A percentile compares a stretch with the other conserved stretches of the same genome.
These are phyloP conservation scores for Chamaedrilus cognettii DNA, from an alignment of 2,888 invertebrate species.

Conservation along the genomic window DNA sequence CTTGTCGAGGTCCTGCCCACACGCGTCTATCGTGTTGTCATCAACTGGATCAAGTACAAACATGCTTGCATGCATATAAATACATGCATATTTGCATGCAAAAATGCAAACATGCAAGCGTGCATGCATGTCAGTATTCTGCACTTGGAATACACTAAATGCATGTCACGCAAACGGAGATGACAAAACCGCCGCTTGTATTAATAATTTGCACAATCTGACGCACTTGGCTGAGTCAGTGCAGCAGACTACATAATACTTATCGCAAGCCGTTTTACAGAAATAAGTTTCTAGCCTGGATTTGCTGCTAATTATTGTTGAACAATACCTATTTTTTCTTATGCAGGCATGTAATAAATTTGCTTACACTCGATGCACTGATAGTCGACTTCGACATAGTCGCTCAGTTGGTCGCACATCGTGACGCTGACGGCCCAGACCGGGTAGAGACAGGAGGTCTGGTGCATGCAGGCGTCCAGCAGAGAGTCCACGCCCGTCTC, in stretches of 20 bases:
- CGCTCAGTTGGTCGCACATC: neutral
- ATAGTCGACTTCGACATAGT: constrained; percentile 10
- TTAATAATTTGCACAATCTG: no score
- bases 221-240: no score
- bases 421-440: neutral
- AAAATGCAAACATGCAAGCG: neutral
- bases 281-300: no score
- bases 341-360: neutral
- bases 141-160: neutral
- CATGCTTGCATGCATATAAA: neutral
- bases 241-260: no score
- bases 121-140: neutral
- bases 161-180: no score
- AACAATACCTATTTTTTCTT: neutral
- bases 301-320: neutral
- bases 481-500: neutral
- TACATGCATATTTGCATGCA: no score
- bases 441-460: neutral
- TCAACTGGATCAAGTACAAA: neutral
- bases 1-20: neutral
- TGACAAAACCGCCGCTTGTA: no score
- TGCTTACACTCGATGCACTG: constrained; percentile 13
- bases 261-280: no score
- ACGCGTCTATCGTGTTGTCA: neutral
- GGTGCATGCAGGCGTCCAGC: neutral